Evolutionary conservation across 2,113 vertebrate genomes (phyloP).

Genomic region (Apeltes quadracus): DNA sequence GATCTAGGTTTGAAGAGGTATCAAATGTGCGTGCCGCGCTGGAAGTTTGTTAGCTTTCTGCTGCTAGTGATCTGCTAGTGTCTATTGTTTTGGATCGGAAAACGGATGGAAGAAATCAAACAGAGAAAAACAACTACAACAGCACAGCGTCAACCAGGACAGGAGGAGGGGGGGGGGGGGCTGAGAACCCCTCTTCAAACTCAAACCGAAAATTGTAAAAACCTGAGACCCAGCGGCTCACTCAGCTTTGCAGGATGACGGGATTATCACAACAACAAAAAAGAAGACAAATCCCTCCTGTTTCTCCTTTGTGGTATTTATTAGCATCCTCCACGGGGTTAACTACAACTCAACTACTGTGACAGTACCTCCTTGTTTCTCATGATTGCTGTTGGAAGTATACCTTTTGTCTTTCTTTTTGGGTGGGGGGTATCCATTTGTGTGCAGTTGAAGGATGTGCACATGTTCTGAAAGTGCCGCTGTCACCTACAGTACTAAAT

Average conservation of each 20-base stretch:
- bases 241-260: slow-evolving; percentile 37
- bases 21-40: slow-evolving; percentile 32
- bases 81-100: slow-evolving; percentile 23
- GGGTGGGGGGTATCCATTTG: not conserved
- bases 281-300: slow-evolving; percentile 39
- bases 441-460: slow-evolving; percentile 26
- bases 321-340: slow-evolving; percentile 59
- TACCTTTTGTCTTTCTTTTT: slow-evolving; percentile 17
- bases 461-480: slow-evolving; percentile 22
- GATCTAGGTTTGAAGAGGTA: slow-evolving; percentile 50
- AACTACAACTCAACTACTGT: slow-evolving; percentile 58
- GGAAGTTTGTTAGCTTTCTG: slow-evolving; percentile 34
- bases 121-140: slow-evolving; percentile 18
- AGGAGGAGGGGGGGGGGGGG: slow-evolving; percentile 29
- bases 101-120: slow-evolving; percentile 18
- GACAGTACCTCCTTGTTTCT: slow-evolving; percentile 62
- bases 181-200: slow-evolving; percentile 42
- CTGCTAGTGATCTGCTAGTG: slow-evolving; percentile 16
- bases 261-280: slow-evolving; percentile 45
- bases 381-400: slow-evolving; percentile 17
- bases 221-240: slow-evolving; percentile 27
- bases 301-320: slow-evolving; percentile 66
- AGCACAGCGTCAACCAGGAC: slow-evolving; percentile 36
- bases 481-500: slow-evolving; percentile 2
- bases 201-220: slow-evolving; percentile 44